These are phyloP conservation scores for Apamea anceps DNA, from an alignment of 2,888 invertebrate species.

Conservation along the genomic window DNA sequence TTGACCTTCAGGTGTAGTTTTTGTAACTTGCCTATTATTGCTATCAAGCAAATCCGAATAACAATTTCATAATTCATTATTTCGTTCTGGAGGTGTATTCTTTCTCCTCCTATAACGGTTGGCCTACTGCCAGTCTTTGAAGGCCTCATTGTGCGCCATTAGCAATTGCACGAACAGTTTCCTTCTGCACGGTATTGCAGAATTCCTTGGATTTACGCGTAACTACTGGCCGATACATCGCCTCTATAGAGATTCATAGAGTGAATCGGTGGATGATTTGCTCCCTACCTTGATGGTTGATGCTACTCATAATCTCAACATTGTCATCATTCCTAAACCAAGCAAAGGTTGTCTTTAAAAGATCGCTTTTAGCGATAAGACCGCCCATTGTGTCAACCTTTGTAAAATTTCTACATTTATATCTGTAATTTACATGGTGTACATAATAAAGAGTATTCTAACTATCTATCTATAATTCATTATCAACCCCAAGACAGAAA, in stretches of 20 bases:
- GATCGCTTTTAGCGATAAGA: not conserved
- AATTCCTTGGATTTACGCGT: slow-evolving; percentile 22
- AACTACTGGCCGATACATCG: not conserved
- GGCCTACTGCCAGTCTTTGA: slow-evolving; percentile 38
- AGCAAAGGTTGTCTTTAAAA: not conserved
- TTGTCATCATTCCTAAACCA: not conserved
- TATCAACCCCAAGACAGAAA: not conserved
- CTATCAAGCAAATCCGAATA: not conserved
- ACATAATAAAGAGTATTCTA: not conserved
- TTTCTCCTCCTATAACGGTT: slow-evolving; percentile 14
- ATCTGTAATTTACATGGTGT: not conserved
- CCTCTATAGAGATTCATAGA: not conserved
- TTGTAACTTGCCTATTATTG: not conserved
- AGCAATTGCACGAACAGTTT: slow-evolving; percentile 41
- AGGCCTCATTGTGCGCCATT: slow-evolving; percentile 38
- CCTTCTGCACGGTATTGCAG: slow-evolving; percentile 39
- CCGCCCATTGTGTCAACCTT: not conserved
- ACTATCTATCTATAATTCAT: not conserved
- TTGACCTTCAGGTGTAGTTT: not conserved
- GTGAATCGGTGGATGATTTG: not conserved
- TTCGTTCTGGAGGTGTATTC: not conserved
- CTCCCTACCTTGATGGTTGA: not conserved
- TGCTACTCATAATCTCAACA: not conserved
- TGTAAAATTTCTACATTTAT: not conserved
- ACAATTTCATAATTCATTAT: not conserved